Evolutionary conservation across 2,888 invertebrate species (phyloP).

Genomic region (Portevinia maculata): DNA sequence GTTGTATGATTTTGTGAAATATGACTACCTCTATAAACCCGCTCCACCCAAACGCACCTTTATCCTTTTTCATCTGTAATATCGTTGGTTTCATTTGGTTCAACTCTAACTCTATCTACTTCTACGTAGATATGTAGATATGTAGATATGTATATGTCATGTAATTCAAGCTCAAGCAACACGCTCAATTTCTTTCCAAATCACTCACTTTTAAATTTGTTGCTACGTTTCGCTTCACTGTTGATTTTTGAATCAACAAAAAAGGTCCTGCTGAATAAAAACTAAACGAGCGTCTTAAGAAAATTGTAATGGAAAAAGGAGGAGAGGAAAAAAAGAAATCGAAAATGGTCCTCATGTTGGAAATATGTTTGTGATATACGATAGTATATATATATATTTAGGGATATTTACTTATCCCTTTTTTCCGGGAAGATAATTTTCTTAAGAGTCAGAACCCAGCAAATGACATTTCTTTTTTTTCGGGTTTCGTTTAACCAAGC

Average conservation of each 20-base stretch:
- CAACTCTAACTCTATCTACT: neutral
- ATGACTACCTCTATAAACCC: slow-evolving; percentile 39
- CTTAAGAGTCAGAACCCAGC: slow-evolving; percentile 52
- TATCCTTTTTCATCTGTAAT: slow-evolving; percentile 46
- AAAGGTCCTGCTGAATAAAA: slow-evolving; percentile 51
- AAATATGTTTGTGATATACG: slow-evolving; percentile 54
- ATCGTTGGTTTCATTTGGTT: slow-evolving; percentile 53
- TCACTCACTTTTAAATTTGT: slow-evolving; percentile 68
- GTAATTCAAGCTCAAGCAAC: slow-evolving; percentile 65
- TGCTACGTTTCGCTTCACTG: slow-evolving; percentile 24
- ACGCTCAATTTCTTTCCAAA: slow-evolving; percentile 72
- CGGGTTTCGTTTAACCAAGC: slow-evolving; percentile 52
- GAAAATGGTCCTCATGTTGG: slow-evolving; percentile 34
- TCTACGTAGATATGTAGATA: too few species aligned
- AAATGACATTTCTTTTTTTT: slow-evolving; percentile 47
- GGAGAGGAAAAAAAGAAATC: slow-evolving; percentile 20
- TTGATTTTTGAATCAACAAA: slow-evolving; percentile 29
- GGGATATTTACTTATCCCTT: slow-evolving; percentile 70
- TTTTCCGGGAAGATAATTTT: slow-evolving; percentile 64
- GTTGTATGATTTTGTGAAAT: slow-evolving; percentile 36
- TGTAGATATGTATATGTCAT: too few species aligned
- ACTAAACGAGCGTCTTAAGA: slow-evolving; percentile 66
- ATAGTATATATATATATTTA: slow-evolving; percentile 43
- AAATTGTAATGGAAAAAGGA: slow-evolving; percentile 47
- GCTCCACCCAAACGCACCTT: slow-evolving; percentile 59